Evolutionary conservation across 2,113 vertebrate genomes (phyloP).

Genomic region (Hepsetus odoe): DNA sequence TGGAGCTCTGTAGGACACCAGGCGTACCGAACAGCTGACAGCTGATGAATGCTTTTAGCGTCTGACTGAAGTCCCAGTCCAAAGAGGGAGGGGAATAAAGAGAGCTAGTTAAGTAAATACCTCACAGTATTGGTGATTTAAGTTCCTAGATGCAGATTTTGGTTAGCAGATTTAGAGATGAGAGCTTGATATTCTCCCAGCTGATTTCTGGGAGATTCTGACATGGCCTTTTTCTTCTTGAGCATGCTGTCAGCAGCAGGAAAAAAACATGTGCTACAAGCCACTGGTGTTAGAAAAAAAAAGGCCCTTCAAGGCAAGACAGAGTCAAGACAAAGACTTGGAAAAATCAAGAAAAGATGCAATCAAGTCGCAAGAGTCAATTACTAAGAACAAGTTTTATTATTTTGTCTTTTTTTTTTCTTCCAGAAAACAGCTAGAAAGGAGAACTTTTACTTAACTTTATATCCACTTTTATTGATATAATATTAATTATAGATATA

Average conservation of each 20-base stretch:
- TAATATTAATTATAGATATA: no score
- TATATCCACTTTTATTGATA: no score
- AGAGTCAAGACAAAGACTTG: no score
- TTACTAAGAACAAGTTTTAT: no score
- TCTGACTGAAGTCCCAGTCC: slow-evolving; percentile 2
- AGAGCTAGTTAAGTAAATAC: slow-evolving; percentile 17
- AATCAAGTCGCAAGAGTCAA: background rate
- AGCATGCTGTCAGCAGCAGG: background rate
- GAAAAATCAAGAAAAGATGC: background rate
- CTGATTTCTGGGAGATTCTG: background rate
- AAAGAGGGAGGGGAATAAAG: slow-evolving; percentile 1
- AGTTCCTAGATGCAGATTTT: background rate
- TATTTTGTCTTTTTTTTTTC: no score
- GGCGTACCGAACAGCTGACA: slow-evolving; percentile 30
- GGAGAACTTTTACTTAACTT: no score
- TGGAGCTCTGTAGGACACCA: slow-evolving; percentile 35
- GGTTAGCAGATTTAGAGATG: background rate
- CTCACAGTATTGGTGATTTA: background rate
- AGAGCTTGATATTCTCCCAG: background rate
- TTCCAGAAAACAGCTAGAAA: no score
- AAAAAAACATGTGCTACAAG: background rate
- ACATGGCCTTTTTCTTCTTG: no score
- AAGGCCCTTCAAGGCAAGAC: no score
- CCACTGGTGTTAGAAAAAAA: no score
- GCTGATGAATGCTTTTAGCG: slow-evolving; percentile 41